Evolutionary conservation across 92 coral and sea anemone genomes (phyloP).

Genomic region (Desmophyllum pertusum): DNA sequence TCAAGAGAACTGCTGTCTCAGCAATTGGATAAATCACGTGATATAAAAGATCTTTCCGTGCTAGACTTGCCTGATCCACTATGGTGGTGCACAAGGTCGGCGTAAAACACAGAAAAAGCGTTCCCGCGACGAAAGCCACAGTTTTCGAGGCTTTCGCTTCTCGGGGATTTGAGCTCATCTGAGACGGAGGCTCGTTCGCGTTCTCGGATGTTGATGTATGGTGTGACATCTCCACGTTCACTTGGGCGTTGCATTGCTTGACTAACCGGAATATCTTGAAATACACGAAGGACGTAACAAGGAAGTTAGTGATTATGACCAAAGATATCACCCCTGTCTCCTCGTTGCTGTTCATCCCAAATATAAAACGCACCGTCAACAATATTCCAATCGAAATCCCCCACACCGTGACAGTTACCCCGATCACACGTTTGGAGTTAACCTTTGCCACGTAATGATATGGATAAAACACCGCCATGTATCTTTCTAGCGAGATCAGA

Average conservation of each 20-base stretch:
- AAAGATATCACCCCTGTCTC: constrained; percentile 56
- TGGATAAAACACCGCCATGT: constrained; percentile 77
- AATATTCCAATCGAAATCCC: constrained; percentile 46
- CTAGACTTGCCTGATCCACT: constrained; percentile 61
- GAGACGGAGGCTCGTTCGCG: not conserved
- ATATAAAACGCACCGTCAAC: constrained; percentile 50
- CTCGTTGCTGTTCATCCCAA: constrained; percentile 62
- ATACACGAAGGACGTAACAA: constrained; percentile 61
- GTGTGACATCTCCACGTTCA: constrained; percentile 22
- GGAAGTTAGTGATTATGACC: constrained; percentile 53
- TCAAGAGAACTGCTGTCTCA: constrained; percentile 69
- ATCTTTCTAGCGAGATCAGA: constrained; percentile 72
- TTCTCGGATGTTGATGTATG: constrained; percentile 16
- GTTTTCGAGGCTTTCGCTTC: constrained; percentile 75
- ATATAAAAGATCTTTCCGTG: constrained; percentile 46
- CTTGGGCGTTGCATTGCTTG: constrained; percentile 44
- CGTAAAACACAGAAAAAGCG: constrained; percentile 66
- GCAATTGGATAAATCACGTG: constrained; percentile 77
- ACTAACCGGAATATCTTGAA: constrained; percentile 63
- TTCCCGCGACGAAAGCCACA: constrained; percentile 66
- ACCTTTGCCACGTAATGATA: constrained; percentile 59
- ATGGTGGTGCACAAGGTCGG: constrained; percentile 67
- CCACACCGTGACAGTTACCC: constrained; percentile 51
- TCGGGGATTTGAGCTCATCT: constrained; percentile 27
- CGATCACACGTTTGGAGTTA: constrained; percentile 39